phyloP scores from a whole-genome alignment of 1,140 invertebrate species.

The Pseudomyrmex sp. region DNA sequence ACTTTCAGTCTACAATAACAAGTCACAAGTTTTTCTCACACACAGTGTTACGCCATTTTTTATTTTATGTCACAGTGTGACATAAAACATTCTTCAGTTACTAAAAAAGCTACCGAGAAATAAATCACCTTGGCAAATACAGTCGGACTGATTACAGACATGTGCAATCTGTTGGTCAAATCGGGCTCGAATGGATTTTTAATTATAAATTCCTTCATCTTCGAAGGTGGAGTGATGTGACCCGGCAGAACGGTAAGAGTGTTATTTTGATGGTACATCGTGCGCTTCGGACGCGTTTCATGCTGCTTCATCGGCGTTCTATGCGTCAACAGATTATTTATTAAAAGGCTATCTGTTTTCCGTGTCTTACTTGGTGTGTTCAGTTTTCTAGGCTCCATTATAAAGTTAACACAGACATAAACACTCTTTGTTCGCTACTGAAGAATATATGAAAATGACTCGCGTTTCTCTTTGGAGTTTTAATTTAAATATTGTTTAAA shows the following conservation, averaged over 20 bases:
- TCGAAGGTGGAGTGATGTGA: conserved; percentile 81
- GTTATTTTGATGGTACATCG: conserved; percentile 51
- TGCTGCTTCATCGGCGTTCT: conserved; percentile 73
- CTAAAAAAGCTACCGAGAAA: too few species aligned
- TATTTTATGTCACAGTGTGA: too few species aligned
- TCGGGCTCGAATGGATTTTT: conserved; percentile 83
- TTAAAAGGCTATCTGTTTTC: conserved; percentile 45
- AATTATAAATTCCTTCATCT: conserved; percentile 81
- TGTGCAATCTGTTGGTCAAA: conserved; percentile 81
- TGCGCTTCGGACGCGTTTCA: conserved; percentile 40
- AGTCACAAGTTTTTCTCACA: not conserved
- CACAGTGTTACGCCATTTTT: too few species aligned
- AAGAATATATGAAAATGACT: too few species aligned
- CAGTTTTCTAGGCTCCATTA: too few species aligned
- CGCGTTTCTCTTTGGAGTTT: too few species aligned
- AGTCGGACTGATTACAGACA: conserved; percentile 82
- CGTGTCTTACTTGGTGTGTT: conserved; percentile 62
- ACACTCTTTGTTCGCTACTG: too few species aligned
- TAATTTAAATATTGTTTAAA: too few species aligned
- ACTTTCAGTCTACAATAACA: conserved; percentile 66
- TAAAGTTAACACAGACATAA: too few species aligned
- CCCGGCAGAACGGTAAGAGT: conserved; percentile 69
- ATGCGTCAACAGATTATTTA: conserved; percentile 62
- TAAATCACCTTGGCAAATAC: conserved; percentile 78
- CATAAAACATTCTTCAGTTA: too few species aligned